Percentiles rank a stretch among this genome's conserved stretches.
Evolutionary conservation across 2,797 vertebrate species (phyloP).

Genomic region (Acrocephalus scirpaceus): DNA sequence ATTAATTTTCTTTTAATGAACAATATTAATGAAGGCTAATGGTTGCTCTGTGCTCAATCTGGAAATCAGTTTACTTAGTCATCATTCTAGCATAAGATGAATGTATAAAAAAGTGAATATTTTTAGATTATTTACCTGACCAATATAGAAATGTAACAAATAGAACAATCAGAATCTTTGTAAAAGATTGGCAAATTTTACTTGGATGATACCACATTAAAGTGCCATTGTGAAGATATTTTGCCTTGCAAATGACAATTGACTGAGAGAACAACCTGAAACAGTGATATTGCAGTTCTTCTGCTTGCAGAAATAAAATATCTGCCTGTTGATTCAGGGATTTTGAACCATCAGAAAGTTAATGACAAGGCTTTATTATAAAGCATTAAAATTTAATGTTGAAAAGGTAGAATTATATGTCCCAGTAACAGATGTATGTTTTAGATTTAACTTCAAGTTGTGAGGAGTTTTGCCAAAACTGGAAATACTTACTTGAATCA

Average conservation of each 20-base stretch:
- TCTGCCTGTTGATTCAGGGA: neutral
- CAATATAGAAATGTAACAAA: neutral
- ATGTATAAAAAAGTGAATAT: neutral
- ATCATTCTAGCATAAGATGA: neutral
- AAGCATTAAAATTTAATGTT: neutral
- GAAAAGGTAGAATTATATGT: neutral
- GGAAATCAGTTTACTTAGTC: neutral
- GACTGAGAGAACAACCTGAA: neutral
- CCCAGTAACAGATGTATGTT: neutral
- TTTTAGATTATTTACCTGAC: neutral
- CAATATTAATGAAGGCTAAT: neutral
- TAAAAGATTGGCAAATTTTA: neutral
- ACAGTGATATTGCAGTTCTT: neutral
- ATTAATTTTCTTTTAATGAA: neutral
- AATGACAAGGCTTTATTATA: neutral
- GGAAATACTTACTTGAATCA: slow-evolving; percentile 25
- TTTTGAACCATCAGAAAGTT: neutral
- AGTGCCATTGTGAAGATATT: neutral
- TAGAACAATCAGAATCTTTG: neutral
- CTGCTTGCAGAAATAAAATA: neutral
- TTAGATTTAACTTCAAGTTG: neutral
- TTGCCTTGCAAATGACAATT: neutral
- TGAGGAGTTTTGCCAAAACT: neutral
- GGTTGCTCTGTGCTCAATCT: neutral
- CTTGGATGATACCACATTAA: neutral